Base-by-base conservation (phyloP, 2,797 vertebrate genomes). In the Sphenopsis melanotis region DNA sequence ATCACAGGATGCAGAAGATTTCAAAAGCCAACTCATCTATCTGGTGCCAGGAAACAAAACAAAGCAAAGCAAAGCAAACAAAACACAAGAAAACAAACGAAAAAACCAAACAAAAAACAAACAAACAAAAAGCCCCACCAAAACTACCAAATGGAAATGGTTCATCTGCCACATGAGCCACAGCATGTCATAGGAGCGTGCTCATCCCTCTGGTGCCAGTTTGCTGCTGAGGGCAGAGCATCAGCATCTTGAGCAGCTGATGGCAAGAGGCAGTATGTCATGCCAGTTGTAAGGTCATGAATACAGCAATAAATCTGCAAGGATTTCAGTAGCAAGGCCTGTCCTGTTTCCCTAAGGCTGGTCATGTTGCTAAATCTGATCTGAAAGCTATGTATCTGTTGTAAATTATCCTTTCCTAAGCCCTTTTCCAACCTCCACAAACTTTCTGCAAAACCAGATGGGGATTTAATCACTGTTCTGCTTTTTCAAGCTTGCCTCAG, bases 151-250 rank as follows among this genome's bases (percentile, higher is more conserved):
- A 34, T 49, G 26, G 57, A 36, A 69, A 50, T 20, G n/a, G 36
- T 64, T 80, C 3, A 30, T 65, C 39, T 50, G 41, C 53, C 36
- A 5, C 4, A 0, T 46, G 50, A 90, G 49, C 69, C 65, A 23
- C 34, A 49, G 61, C 41, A 32, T 4, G 5, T 5, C 0, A 0
- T 3, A 46, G n/a, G 6, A 64, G 13, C 27, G 57, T 69, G 37
- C 30, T 72, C 46, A 23, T 18, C n/a, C 30, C 39, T 57, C 52
- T n/a, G 32, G 15, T 83, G 47, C 27, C 24, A 41, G 8, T 75
- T 57, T 64, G 14, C 50, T 4, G 8, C 81, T 75, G 61, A 53
- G 18, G 32, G 44, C 70, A 59, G 64, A 60, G 52, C 2, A 0
- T 56, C 92, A 85, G 71, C 60, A 53, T 26, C 49, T 70, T n/a